Evolutionary conservation across 2,888 invertebrate genomes (phyloP), one percentile per base, ranked within the genome.

Genomic region (Orchesellides sinensis): DNA sequence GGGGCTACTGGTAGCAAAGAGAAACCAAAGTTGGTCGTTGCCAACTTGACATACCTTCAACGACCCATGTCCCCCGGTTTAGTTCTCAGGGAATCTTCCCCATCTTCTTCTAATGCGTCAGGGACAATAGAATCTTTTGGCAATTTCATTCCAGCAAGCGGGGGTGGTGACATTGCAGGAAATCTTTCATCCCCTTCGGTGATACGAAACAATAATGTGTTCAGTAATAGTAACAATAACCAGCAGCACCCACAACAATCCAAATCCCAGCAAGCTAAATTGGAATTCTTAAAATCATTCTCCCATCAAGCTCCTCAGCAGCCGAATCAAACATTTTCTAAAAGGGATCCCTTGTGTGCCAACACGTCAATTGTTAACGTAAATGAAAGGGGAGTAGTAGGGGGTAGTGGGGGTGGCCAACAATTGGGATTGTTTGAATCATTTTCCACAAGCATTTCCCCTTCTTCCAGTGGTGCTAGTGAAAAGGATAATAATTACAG

Each of bases 61-160:
- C 78, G 88, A 56, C 88, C 88, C 4, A 70, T 84, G 45, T 87
- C 87, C 1, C 88, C 88, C n/a, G 83, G 84, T 65, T n/a, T 80
- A 19, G 47, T 83, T 29, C 74, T 81, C 52, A 27, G 81, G 14
- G 81, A 81, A 25, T 35, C 74, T 45, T 78, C 83, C 23, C 78
- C 83, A 8, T 49, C 68, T 14, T 47, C 79, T n/a, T 70, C 68
- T 3, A 14, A 79, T 19, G 65, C 68, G 6, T 25, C 75, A 23
- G 81, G 73, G 52, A 59, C 80, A 70, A 52, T 70, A n/a, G 81
- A 81, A 29, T 45, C 68, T 0, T 69, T 81, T 52, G 32, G 73
- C 35, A 73, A 56, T 47, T 27, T 81, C n/a, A n/a, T n/a, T n/a
- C n/a, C n/a, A 23, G 23, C 59, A 25, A 63, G 75, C n/a, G 49